Evolutionary conservation across 2,797 vertebrate species (phyloP).

Genomic region (Ptychadena robeensis): DNA sequence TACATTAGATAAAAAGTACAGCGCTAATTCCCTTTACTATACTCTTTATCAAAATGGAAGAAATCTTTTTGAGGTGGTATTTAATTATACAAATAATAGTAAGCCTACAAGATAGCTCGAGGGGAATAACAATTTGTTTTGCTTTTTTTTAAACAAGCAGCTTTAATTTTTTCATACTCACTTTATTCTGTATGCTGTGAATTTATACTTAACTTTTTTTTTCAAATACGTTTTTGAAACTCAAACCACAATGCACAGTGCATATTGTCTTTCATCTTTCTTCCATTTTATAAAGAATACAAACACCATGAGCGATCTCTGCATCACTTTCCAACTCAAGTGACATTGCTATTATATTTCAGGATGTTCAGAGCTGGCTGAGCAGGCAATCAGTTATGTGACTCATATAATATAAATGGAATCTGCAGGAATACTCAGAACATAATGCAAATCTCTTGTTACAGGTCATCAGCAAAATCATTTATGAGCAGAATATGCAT

Average conservation of each 20-base stretch:
- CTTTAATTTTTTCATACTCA: background rate
- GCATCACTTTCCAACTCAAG: background rate
- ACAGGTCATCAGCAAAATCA: background rate
- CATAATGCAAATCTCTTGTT: constrained; percentile 24
- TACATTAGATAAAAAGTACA: no score
- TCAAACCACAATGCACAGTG: background rate
- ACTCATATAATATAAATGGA: constrained; percentile 46
- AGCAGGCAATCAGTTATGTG: constrained; percentile 27
- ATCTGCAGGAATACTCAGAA: constrained; percentile 31
- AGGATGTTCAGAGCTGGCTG: background rate
- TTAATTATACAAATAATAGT: no score
- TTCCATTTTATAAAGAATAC: background rate
- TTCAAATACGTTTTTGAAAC: background rate
- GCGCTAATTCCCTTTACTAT: no score
- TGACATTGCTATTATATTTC: constrained; percentile 35
- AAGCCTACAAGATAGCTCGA: no score
- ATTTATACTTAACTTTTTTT: background rate
- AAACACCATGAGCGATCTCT: background rate
- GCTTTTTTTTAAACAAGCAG: no score
- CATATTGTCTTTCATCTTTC: background rate
- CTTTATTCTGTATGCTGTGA: background rate
- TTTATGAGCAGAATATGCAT: background rate
- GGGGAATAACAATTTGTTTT: no score
- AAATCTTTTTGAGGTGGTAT: no score
- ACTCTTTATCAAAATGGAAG: no score